These are phyloP conservation scores for Ciconia nigra DNA, from an alignment of 2,797 vertebrate genomes.

Conservation along the genomic window DNA sequence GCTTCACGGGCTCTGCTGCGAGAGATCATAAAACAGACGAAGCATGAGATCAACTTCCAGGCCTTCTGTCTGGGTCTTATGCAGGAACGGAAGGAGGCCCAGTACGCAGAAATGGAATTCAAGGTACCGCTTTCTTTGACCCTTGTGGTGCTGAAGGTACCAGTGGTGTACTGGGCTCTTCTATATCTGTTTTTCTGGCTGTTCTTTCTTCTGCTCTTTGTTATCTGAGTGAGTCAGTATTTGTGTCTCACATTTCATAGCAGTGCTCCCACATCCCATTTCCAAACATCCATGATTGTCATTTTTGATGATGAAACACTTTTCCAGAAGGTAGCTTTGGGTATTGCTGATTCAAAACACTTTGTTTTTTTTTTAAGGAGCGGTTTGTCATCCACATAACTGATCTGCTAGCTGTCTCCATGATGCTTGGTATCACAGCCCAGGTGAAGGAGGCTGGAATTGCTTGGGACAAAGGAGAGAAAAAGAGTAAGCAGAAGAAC, in stretches of 20 bases:
- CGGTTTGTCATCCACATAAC: constrained; percentile 97
- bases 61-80: constrained; percentile 97
- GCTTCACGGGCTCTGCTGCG: constrained; percentile 91
- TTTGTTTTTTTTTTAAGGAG: constrained; percentile 76
- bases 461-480: constrained; percentile 99
- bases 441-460: constrained; percentile 97
- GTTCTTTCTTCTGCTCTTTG: background rate
- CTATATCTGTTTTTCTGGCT: background rate
- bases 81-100: constrained; percentile 94
- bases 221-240: background rate
- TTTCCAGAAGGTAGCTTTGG: background rate
- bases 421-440: constrained; percentile 98
- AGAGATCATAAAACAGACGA: constrained; percentile 98
- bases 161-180: background rate
- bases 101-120: constrained; percentile 93
- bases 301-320: background rate
- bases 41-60: constrained; percentile 98
- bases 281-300: background rate
- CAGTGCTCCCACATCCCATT: background rate
- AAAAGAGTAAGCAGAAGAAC: constrained; percentile 85
- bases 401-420: constrained; percentile 93
- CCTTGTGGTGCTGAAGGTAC: background rate
- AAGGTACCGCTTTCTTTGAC: constrained; percentile 76
- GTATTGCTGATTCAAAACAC: background rate
- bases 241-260: background rate